Evolutionary conservation across 1,140 invertebrate species (phyloP), one percentile per base, ranked within the genome.

Genomic region (Holotrichia oblita): DNA sequence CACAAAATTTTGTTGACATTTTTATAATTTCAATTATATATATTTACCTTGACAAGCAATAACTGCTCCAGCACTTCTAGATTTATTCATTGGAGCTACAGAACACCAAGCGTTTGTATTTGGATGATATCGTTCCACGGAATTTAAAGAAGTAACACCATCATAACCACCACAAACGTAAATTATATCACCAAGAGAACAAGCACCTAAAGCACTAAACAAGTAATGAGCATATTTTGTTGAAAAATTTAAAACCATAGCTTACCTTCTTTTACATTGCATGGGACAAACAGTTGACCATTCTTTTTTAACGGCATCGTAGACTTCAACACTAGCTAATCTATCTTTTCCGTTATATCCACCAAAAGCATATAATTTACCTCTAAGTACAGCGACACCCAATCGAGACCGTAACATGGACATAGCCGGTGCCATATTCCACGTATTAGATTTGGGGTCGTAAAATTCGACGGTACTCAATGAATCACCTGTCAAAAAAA

Each of bases 121-220:
- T 1, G 92, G 93, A 84, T 94, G 91, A 84, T 96, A 97, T 83
- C 92, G 92, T 87, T 97, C 96, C 2, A 97, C 94, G 0, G 93
- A 95, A 85, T 94, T 95, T 3, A 97, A 87, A 6, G 95, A 96
- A 8, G 94, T 94, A 9, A 94, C 91, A n/a, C 95, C 95, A 87
- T 97, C 95, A 82, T 96, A 94, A 27, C 95, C 95, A n/a, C 95
- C 95, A 86, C 95, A 96, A 0, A 97, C 95, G 84, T 96, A 97
- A 64, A 97, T 89, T 80, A 91, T 90, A 84, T 94, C 92, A 83
- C 94, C 93, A 20, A 97, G 85, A 6, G 94, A 90, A n/a, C 94
- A 93, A n/a, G 94, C 94, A 34, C 95, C 95, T 8, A 96, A 91
- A 73, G 95, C 95, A 89, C 95, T 94, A 81, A 79, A 81, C 80